Percentiles rank a stretch among this genome's conserved stretches.
phyloP scores from a whole-genome alignment of 2,888 invertebrate species.

The Limulus polyphemus region DNA sequence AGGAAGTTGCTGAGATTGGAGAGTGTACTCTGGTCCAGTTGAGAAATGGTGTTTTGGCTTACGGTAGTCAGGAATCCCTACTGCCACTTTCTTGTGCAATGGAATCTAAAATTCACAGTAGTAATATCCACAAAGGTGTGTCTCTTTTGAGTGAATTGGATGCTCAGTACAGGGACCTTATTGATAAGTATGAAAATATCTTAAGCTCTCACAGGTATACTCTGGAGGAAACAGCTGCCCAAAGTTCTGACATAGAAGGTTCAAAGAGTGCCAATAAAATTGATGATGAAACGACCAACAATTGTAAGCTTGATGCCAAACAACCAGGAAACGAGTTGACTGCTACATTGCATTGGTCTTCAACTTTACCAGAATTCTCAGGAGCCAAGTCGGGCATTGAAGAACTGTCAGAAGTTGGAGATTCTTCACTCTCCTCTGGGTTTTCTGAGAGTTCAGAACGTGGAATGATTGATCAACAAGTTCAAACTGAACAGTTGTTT shows the following conservation, averaged over 20 bases:
- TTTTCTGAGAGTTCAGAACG: constrained; percentile 20
- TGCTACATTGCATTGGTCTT: neutral
- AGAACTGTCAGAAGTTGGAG: constrained; percentile 23
- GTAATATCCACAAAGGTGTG: neutral
- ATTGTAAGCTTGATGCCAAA: neutral
- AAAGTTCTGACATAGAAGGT: neutral
- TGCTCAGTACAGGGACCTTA: constrained; percentile 27
- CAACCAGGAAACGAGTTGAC: neutral
- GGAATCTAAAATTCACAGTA: neutral
- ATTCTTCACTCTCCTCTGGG: constrained; percentile 18
- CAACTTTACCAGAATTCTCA: neutral
- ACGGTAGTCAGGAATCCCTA: constrained; percentile 14
- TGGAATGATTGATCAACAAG: neutral
- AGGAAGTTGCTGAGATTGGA: constrained; percentile 1
- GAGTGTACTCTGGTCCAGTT: constrained; percentile 9
- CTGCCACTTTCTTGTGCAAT: constrained; percentile 5
- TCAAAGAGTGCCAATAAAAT: no score
- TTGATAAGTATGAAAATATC: constrained; percentile 28
- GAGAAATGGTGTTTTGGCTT: constrained; percentile 11
- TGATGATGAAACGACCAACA: no score
- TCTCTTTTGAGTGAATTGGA: constrained; percentile 26
- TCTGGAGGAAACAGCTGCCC: constrained; percentile 1
- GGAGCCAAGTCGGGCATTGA: constrained; percentile 3
- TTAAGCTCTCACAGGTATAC: constrained; percentile 19
- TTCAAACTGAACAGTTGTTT: neutral